A percentile compares a stretch with the other conserved stretches of the same genome.
Conservation (phyloP, 2,113 vertebrate genomes). For the Onychostruthus taczanowskii region DNA sequence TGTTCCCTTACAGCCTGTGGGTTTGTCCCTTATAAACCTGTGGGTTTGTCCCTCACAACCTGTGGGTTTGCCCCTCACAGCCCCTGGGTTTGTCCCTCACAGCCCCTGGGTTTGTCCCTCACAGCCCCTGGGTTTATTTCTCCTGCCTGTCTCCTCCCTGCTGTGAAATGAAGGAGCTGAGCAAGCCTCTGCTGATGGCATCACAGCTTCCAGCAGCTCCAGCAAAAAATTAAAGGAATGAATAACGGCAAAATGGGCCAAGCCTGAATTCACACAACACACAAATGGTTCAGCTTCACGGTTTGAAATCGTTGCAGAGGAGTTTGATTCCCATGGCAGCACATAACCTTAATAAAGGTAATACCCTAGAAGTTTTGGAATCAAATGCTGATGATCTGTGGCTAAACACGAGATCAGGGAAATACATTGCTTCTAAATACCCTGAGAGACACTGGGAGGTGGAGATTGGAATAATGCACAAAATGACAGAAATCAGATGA, state of each 20-base stretch:
- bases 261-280: not conserved
- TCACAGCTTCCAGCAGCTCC: not conserved
- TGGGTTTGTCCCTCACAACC: not conserved
- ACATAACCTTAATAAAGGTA: not conserved
- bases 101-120: not conserved
- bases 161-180: not conserved
- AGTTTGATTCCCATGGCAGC: not conserved
- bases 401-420: not conserved
- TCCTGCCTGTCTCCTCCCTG: not conserved
- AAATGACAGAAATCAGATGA: not conserved
- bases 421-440: not conserved
- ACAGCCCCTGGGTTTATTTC: not conserved
- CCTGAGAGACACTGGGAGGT: not conserved
- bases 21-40: not conserved
- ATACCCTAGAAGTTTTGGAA: not conserved
- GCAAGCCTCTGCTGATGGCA: not conserved
- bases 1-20: accelerated
- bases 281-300: accelerated
- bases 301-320: not conserved
- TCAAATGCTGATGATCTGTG: not conserved
- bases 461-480: not conserved
- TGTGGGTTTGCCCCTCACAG: not conserved
- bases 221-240: not conserved
- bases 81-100: not conserved
- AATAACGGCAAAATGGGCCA: not conserved